Conservation (phyloP, 2,888 invertebrate genomes). For the Lysandra coridon region DNA sequence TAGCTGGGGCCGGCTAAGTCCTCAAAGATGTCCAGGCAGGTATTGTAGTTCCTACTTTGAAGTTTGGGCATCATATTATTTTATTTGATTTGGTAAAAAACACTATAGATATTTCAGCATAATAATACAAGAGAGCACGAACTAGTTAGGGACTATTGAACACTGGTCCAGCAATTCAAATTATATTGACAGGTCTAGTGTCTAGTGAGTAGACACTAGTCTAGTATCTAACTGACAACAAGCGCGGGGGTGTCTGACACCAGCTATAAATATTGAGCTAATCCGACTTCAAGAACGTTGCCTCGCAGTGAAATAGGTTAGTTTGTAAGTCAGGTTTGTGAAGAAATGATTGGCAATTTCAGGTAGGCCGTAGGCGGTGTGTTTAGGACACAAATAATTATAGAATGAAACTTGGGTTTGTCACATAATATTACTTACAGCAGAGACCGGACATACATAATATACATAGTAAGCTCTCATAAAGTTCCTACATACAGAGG, state of each 20-base stretch:
- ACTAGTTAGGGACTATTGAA: neutral
- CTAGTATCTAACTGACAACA: conserved; percentile 14
- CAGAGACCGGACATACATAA: too few relatives aligned
- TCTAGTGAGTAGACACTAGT: neutral
- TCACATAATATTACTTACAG: too few relatives aligned
- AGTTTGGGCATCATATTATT: too few relatives aligned
- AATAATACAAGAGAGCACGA: too few relatives aligned
- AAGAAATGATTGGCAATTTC: neutral
- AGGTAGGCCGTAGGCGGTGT: neutral
- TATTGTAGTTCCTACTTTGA: too few relatives aligned
- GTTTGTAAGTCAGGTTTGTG: neutral
- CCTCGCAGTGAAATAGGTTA: conserved; percentile 21
- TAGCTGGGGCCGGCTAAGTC: too few relatives aligned
- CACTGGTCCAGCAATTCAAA: neutral
- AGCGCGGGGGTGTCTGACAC: conserved; percentile 44
- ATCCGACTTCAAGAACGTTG: conserved; percentile 43
- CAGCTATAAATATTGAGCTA: conserved; percentile 64
- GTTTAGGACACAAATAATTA: neutral
- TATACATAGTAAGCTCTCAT: too few relatives aligned
- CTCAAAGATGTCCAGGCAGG: too few relatives aligned
- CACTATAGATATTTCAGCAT: too few relatives aligned
- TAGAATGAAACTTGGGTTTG: neutral
- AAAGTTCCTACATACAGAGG: too few relatives aligned
- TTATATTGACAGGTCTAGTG: neutral
- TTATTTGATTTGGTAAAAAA: too few relatives aligned